Evolutionary conservation across 2,888 invertebrate species (phyloP).

Genomic region (Phlogophora meticulosa): DNA sequence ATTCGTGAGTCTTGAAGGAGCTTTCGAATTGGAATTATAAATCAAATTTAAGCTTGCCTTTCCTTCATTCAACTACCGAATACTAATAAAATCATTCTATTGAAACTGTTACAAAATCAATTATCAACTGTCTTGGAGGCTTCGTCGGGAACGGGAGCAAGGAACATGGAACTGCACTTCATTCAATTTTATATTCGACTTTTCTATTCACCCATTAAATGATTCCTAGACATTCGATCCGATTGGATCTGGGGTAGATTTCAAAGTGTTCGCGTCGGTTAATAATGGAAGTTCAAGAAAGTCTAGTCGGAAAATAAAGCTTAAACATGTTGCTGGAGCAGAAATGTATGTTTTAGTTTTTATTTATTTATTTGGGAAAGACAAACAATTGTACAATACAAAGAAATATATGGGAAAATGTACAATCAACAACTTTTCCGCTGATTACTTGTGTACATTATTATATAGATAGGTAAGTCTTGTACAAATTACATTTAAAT

Average conservation of each 20-base stretch:
- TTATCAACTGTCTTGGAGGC: constrained; percentile 69
- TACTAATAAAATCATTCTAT: constrained; percentile 69
- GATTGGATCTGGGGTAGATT: constrained; percentile 47
- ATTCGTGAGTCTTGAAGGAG: constrained; percentile 43
- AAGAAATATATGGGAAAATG: neutral
- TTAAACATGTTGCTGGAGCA: neutral
- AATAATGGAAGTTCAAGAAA: constrained; percentile 37
- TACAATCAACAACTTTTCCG: no score
- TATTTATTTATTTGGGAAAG: no score
- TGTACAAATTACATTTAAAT: no score
- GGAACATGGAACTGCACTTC: constrained; percentile 78
- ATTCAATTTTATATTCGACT: constrained; percentile 75
- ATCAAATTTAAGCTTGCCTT: constrained; percentile 58
- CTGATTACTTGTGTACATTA: no score
- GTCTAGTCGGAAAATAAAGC: neutral
- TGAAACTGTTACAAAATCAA: constrained; percentile 72
- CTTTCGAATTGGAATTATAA: constrained; percentile 64
- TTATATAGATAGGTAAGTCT: no score
- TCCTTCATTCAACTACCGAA: constrained; percentile 57
- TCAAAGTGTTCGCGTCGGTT: constrained; percentile 23
- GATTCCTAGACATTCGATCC: constrained; percentile 63
- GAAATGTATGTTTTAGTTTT: neutral
- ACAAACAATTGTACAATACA: no score
- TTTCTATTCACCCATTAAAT: constrained; percentile 66
- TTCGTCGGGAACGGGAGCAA: constrained; percentile 47